A percentile compares a stretch with the other conserved stretches of the same genome.
Conservation (phyloP, 1,140 invertebrate genomes). For the Augochlora pura region DNA sequence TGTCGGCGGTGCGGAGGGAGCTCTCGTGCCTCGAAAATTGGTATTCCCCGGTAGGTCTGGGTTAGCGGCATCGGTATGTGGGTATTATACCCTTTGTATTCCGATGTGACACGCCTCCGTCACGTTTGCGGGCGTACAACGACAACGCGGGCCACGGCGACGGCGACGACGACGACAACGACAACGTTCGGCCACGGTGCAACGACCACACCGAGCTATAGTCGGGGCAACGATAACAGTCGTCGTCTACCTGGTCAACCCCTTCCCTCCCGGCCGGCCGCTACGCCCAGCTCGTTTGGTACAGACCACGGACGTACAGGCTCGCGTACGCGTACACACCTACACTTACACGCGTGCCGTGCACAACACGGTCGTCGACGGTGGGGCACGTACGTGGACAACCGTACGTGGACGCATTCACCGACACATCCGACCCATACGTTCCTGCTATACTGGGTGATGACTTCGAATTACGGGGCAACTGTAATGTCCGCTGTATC, state of each 20-base stretch:
- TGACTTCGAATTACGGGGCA: too few species aligned
- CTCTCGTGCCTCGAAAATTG: slow-evolving; percentile 53
- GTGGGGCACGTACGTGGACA: slow-evolving; percentile 16
- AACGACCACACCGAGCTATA: slow-evolving; percentile 20
- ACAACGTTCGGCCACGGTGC: slow-evolving; percentile 36
- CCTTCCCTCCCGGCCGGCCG: background rate
- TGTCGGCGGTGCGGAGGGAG: too few species aligned
- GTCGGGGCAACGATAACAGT: slow-evolving; percentile 44
- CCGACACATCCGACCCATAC: background rate
- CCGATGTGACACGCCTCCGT: slow-evolving; percentile 73
- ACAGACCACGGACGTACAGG: background rate
- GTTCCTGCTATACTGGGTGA: too few species aligned
- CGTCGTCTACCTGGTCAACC: background rate
- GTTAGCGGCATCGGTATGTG: slow-evolving; percentile 68
- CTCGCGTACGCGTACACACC: too few species aligned
- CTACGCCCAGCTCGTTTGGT: too few species aligned
- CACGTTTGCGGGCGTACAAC: slow-evolving; percentile 68
- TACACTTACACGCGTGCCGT: slow-evolving; percentile 9
- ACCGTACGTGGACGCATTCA: slow-evolving; percentile 8
- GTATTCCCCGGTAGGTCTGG: slow-evolving; percentile 69
- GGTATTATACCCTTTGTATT: slow-evolving; percentile 71
- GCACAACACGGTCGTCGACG: background rate
- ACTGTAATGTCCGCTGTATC: too few species aligned
- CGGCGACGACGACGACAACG: slow-evolving; percentile 47
- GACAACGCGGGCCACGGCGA: slow-evolving; percentile 54